Percentiles rank a stretch among this genome's conserved stretches.
Conservation (phyloP, 2,797 vertebrate species). For the Uromys caudimaculatus region DNA sequence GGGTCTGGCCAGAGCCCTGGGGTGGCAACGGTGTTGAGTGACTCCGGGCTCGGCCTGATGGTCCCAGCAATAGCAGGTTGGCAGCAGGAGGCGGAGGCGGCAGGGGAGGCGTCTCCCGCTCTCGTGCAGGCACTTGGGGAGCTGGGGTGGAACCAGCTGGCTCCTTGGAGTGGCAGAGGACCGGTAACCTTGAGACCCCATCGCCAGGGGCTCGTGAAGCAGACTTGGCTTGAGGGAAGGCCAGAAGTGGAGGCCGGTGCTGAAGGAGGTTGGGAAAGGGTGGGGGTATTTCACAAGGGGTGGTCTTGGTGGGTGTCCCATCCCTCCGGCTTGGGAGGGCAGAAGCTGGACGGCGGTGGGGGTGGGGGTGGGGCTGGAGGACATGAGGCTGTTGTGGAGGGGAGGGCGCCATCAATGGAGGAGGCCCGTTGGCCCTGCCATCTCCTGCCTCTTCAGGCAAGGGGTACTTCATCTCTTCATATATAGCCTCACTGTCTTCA, state of each 20-base stretch:
- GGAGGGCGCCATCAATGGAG: conserved; percentile 85
- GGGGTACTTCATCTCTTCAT: conserved; percentile 97
- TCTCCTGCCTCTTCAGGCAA: conserved; percentile 90
- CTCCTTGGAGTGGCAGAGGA: conserved; percentile 86
- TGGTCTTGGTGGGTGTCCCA: conserved; percentile 89
- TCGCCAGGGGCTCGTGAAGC: conserved; percentile 78
- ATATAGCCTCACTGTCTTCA: conserved; percentile 95
- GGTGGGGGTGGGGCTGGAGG: conserved; percentile 90
- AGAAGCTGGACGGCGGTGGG: conserved; percentile 85
- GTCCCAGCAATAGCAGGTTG: conserved; percentile 83
- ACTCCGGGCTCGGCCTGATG: conserved; percentile 91
- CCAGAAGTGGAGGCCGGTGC: conserved; percentile 94
- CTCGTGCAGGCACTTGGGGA: conserved; percentile 86
- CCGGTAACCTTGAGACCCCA: conserved; percentile 87
- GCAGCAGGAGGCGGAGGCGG: conserved; percentile 86
- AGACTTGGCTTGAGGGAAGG: conserved; percentile 92
- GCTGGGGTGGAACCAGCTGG: conserved; percentile 81
- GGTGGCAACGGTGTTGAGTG: conserved; percentile 96
- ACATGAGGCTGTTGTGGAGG: conserved; percentile 79
- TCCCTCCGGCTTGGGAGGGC: conserved; percentile 83
- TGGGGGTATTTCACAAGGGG: conserved; percentile 93
- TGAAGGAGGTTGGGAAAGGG: conserved; percentile 96
- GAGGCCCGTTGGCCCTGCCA: conserved; percentile 72
- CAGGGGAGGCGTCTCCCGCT: conserved; percentile 87
- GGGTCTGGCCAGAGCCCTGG: conserved; percentile 91